Evolutionary conservation across 35 echinoderm and acorn worm genomes (phyloP), one percentile per base, ranked within the genome.

Genomic region (Heliocidaris erythrogramma): DNA sequence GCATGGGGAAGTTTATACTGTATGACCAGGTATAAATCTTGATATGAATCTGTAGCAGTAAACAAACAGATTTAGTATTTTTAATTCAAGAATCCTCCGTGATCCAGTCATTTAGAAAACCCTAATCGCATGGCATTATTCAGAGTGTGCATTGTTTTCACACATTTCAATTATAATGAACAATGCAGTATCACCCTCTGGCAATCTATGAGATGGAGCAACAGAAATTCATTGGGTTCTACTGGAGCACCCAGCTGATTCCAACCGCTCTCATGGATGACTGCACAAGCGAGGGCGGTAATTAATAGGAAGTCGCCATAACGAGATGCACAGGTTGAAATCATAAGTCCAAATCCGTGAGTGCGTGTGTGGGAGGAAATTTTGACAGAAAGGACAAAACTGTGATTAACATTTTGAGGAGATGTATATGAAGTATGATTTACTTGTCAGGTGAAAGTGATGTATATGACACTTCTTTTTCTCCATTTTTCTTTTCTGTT

Each of bases 301-400:
- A 78, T 78, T 78, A 78, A 78, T 78, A 78, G 65, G 21, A 78
- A 24, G 65, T 3, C 27, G 18, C 65, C 65, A 7, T 78, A 78
- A 78, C 65, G 65, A 78, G 24, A 21, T 78, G 65, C 65, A 78
- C 65, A 78, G 65, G 65, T 78, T 78, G 65, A 78, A 78, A 78
- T 18, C 65, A 78, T 0, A n/a, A n/a, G 65, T n/a, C 65, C 65
- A 78, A 78, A 78, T 78, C 18, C 27, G 65, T 21, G 7, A 78
- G 65, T 78, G 14, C n/a, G n/a, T 78, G 65, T 78, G 65, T 78
- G 65, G 65, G 65, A 21, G 65, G 65, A 78, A 78, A 78, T 27
- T 78, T 18, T 78, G 65, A 78, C 27, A n/a, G 65, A 78, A 78
- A 78, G 65, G 65, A 78, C 65, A 78, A 29, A 78, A 78, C 65